Percentiles rank a stretch among this genome's conserved stretches.
These are phyloP conservation scores for Limnephilus lunatus DNA, from an alignment of 2,888 invertebrate species.

Conservation along the genomic window DNA sequence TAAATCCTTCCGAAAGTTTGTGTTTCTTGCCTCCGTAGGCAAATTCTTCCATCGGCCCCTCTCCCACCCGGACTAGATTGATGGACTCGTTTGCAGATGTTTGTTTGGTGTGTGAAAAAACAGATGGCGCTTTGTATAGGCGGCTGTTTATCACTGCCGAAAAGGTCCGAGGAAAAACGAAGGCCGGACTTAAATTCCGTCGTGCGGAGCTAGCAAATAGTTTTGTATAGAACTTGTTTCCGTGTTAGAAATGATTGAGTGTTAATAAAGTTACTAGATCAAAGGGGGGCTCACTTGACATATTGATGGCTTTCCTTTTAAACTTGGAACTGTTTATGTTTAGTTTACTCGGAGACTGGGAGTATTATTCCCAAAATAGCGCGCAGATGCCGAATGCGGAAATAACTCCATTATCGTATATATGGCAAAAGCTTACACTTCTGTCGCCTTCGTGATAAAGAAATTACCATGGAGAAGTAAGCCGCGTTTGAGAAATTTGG, in stretches of 20 bases:
- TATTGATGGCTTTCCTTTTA: constrained; percentile 2
- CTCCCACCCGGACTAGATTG: constrained; percentile 59
- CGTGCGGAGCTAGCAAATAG: constrained; percentile 49
- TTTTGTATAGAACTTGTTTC: constrained; percentile 55
- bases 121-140: constrained; percentile 64
- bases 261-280: constrained; percentile 17
- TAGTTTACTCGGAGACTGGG: not conserved
- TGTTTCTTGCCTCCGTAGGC: constrained; percentile 58
- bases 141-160: constrained; percentile 60
- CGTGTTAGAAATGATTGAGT: constrained; percentile 52
- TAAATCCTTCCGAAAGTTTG: constrained; percentile 54
- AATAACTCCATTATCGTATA: not conserved
- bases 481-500: not conserved
- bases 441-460: not conserved
- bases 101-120: constrained; percentile 63
- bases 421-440: not conserved
- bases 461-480: constrained; percentile 2
- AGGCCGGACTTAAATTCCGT: constrained; percentile 46
- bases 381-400: not conserved
- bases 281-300: not conserved
- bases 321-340: not conserved
- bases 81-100: constrained; percentile 64
- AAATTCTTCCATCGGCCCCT: constrained; percentile 61
- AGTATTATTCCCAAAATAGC: not conserved
- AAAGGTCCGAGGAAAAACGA: constrained; percentile 48